phyloP scores from a whole-genome alignment of 2,113 vertebrate genomes.

The Agelaius phoeniceus region DNA sequence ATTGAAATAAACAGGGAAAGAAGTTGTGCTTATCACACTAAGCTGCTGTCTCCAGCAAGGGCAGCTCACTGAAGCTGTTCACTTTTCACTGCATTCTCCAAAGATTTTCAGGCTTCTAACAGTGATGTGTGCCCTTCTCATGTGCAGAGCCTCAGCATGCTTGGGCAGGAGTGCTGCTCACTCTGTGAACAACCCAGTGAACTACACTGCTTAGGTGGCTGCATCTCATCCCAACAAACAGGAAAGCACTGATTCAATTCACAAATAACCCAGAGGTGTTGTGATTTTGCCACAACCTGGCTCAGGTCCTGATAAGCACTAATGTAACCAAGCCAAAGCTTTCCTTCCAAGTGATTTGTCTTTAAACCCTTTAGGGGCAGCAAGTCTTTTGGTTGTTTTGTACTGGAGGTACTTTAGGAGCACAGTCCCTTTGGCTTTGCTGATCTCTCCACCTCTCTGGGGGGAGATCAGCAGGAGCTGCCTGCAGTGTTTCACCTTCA shows the following conservation, averaged over 20 bases:
- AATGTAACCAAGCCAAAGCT: background rate
- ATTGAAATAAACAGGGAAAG: background rate
- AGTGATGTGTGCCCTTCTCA: background rate
- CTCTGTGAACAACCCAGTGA: background rate
- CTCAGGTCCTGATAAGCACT: fast-evolving
- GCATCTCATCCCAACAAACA: background rate
- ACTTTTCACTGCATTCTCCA: background rate
- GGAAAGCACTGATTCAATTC: background rate
- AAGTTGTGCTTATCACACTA: background rate
- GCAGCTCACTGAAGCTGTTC: background rate
- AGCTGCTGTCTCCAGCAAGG: background rate
- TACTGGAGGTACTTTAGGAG: background rate
- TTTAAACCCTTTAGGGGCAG: background rate
- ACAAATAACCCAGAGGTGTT: background rate
- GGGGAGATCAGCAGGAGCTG: background rate
- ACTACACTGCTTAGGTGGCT: background rate
- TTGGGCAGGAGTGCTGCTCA: background rate
- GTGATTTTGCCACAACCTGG: background rate
- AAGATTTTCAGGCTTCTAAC: background rate
- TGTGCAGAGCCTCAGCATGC: fast-evolving
- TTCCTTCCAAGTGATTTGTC: background rate
- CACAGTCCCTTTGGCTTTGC: background rate
- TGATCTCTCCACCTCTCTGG: no score
- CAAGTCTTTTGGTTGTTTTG: background rate
- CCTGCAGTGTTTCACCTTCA: no score